These are phyloP conservation scores for Diglossa cyanea DNA, from an alignment of 2,797 vertebrate genomes.

Conservation along the genomic window DNA sequence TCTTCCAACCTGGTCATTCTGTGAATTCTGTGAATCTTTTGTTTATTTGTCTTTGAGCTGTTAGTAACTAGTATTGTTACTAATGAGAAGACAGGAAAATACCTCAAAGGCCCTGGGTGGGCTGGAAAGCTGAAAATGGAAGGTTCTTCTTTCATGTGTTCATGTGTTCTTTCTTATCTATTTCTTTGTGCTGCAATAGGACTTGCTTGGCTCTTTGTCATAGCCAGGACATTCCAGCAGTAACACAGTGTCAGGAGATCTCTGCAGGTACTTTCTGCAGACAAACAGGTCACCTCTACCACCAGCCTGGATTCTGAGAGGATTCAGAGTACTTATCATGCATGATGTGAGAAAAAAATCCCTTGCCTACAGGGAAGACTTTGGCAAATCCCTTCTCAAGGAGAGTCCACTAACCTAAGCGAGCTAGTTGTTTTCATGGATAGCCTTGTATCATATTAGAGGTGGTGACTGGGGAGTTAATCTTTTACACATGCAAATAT, in stretches of 20 bases:
- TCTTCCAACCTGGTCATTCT: neutral
- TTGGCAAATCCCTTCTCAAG: neutral
- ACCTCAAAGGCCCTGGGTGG: neutral
- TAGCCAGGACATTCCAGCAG: neutral
- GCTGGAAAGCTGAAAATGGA: neutral
- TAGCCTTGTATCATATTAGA: neutral
- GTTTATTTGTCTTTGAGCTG: neutral
- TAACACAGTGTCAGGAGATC: neutral
- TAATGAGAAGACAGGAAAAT: neutral
- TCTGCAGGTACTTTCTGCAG: neutral
- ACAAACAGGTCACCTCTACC: neutral
- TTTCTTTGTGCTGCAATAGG: neutral
- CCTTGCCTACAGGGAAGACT: neutral
- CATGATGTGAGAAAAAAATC: neutral
- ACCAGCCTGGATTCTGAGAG: neutral
- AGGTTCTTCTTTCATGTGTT: neutral
- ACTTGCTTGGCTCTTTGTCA: neutral
- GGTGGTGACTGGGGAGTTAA: rapidly evolving
- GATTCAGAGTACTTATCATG: neutral
- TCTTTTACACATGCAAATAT: neutral
- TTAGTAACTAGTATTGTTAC: neutral
- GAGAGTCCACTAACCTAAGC: neutral
- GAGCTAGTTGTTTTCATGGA: neutral
- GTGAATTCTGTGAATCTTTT: neutral
- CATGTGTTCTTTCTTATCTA: neutral